A percentile compares a stretch with the other conserved stretches of the same genome.
Evolutionary conservation across 2,113 vertebrate species (phyloP).

Genomic region (Pluvialis apricaria): DNA sequence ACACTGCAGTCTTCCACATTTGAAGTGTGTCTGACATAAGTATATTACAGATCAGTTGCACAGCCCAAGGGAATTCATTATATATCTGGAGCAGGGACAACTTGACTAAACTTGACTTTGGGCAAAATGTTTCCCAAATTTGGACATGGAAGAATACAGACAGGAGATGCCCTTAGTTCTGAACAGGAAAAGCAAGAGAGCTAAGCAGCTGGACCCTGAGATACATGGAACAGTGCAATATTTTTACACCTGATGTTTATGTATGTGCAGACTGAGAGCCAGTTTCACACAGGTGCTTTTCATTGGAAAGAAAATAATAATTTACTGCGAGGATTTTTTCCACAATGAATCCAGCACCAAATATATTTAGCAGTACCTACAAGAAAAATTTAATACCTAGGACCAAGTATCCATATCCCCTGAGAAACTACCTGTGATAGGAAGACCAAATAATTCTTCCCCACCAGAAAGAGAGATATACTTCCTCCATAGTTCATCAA

Average conservation of each 20-base stretch:
- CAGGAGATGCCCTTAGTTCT: neutral
- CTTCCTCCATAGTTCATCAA: conserved; percentile 83
- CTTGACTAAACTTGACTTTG: neutral
- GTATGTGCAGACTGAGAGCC: neutral
- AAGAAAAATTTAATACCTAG: neutral
- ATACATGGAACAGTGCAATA: neutral
- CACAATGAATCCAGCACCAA: neutral
- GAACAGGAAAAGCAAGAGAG: neutral
- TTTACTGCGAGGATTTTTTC: neutral
- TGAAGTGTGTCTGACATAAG: neutral
- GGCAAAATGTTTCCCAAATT: neutral
- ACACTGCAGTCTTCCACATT: neutral
- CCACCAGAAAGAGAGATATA: conserved; percentile 75
- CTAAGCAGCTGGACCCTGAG: neutral
- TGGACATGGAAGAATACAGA: neutral
- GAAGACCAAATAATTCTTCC: conserved; percentile 83
- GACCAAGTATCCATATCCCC: neutral
- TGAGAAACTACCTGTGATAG: conserved; percentile 71
- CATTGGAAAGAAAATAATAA: neutral
- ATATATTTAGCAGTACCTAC: neutral
- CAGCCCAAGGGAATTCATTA: neutral
- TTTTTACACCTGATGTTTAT: neutral
- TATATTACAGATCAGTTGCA: neutral
- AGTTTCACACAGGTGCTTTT: neutral
- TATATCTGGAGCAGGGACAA: neutral